phyloP scores from a whole-genome alignment of 2,797 vertebrate genomes.

The Amblyopsis hoosieri region DNA sequence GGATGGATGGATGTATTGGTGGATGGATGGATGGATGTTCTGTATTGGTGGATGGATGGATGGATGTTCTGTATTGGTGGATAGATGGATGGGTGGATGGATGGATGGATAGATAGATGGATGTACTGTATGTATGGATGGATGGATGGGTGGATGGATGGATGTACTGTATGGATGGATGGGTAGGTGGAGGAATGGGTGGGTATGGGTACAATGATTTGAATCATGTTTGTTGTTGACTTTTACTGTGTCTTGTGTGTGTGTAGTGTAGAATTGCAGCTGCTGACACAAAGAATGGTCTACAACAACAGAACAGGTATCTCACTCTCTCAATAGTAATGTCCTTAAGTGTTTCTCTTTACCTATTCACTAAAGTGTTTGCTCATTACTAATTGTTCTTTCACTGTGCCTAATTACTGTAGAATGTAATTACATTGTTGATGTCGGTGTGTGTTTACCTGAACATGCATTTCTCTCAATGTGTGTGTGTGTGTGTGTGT shows the following conservation, averaged over 20 bases:
- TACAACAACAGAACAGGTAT: too few species aligned
- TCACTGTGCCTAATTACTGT: background rate
- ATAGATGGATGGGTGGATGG: background rate
- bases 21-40: background rate
- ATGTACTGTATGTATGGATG: background rate
- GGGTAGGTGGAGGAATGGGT: background rate
- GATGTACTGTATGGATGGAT: background rate
- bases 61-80: too few species aligned
- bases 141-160: background rate
- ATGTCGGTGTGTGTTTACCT: conserved; percentile 3
- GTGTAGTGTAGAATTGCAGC: too few species aligned
- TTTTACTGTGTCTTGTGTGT: too few species aligned
- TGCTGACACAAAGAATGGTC: too few species aligned
- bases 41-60: background rate
- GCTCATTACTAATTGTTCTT: too few species aligned
- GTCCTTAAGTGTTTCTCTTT: too few species aligned
- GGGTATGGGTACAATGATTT: too few species aligned
- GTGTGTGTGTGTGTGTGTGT: conserved; percentile 3
- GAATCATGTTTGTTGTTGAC: too few species aligned
- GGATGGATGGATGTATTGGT: too few species aligned
- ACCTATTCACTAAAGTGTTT: too few species aligned
- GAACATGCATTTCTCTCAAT: background rate
- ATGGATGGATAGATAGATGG: background rate
- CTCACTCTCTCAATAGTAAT: too few species aligned
- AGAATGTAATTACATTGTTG: background rate